Base-by-base conservation (phyloP, 2,888 invertebrate species). In the Eumerus sabulonum region DNA sequence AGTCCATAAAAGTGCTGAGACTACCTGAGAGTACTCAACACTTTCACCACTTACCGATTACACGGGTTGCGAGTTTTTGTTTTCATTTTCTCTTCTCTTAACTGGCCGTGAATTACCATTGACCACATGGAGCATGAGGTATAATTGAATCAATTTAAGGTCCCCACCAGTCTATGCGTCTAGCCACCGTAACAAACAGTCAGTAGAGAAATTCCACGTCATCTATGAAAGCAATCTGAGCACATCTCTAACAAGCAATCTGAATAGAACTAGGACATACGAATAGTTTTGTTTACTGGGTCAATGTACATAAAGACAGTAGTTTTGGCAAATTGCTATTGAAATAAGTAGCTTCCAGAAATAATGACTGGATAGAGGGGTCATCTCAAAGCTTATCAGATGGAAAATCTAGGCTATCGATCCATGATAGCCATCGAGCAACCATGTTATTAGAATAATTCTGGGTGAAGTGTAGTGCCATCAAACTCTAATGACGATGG, bases 91-190 rank as follows among this genome's bases (percentile, higher is more conserved):
- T 47, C 40, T 40, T 16, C 17, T 48, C 7, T 27, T 62, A 73
- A 51, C 47, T 72, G 71, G 57, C 56, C 71, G 51, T 63, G 71
- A 63, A 48, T 70, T 42, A 62, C 59, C 19, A 60, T 54, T 14
- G 35, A 9, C 11, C 5, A 14, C 1, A 66, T 19, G 45, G 47
- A 3, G 17, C 18, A 13, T 13, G 38, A 14, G 17, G 5, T 36
- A 27, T 36, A 71, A 70, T 71, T 62, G 62, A 56, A 62, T 62
- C 62, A 62, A 14, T 54, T 35, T 17, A 14, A 47, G 44, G 54
- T 57, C 51, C 40, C 27, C 3, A 7, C 27, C n/a, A n/a, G 27
- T 27, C 7, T 27, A 7, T 27, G 7, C 27, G 27, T 27, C 27
- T 27, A 2, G 2, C 27, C 27, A 27, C 27, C 3, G 27, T 7